Conservation (phyloP, 2,113 vertebrate species). For the Ploceus nigricollis region DNA sequence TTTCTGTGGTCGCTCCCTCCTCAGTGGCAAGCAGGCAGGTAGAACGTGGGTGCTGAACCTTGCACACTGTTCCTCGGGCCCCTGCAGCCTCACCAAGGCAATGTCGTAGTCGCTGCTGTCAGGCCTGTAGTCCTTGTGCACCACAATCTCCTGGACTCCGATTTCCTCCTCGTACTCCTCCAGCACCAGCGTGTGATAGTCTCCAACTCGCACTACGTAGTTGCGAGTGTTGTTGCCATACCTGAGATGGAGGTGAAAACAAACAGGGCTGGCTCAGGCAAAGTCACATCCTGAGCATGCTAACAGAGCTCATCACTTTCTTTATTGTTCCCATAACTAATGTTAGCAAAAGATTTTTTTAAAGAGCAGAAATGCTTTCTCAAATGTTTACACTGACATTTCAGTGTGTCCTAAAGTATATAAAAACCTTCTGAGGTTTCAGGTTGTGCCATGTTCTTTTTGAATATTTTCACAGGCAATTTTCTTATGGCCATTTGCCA, state of each 20-base stretch:
- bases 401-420: not conserved
- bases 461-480: not conserved
- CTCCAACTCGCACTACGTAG: conserved; percentile 90
- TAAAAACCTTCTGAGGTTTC: not conserved
- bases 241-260: conserved; percentile 63
- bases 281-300: not conserved
- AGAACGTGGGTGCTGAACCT: conserved; percentile 83
- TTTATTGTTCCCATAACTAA: not conserved
- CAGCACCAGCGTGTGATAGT: conserved; percentile 91
- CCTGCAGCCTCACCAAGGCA: conserved; percentile 84
- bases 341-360: not conserved
- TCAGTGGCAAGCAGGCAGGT: conserved; percentile 86
- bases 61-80: conserved; percentile 75
- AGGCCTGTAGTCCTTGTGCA: conserved; percentile 81
- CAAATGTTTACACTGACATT: not conserved
- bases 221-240: conserved; percentile 87
- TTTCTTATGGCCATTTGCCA: not conserved
- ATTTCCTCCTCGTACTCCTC: conserved; percentile 93
- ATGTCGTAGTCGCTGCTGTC: conserved; percentile 91
- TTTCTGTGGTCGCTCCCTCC: conserved; percentile 85
- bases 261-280: not conserved
- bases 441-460: not conserved
- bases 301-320: not conserved
- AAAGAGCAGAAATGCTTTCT: not conserved
- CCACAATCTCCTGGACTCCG: conserved; percentile 81